Conservation (phyloP, 2,797 vertebrate species). For the Diceros bicornis region DNA sequence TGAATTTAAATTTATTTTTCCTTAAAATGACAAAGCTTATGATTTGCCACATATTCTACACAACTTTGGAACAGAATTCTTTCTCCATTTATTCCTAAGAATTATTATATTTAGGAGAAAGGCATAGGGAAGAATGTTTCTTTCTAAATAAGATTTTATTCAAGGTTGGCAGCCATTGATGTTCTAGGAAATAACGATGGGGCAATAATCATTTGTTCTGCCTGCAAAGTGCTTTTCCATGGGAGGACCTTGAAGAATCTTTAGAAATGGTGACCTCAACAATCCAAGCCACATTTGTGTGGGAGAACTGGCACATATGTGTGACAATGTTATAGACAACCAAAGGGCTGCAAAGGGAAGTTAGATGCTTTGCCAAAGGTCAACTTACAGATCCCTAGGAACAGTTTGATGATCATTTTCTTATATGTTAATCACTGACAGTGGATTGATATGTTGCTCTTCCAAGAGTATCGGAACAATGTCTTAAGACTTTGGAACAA, state of each 20-base stretch:
- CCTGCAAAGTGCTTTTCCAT: slow-evolving; percentile 22
- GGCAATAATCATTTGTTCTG: not conserved
- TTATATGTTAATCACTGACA: not conserved
- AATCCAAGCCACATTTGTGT: not conserved
- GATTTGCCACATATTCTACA: not conserved
- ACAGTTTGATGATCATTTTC: not conserved
- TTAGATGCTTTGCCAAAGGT: not conserved
- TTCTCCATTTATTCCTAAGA: slow-evolving; percentile 32
- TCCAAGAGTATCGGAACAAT: not conserved
- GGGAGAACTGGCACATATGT: not conserved
- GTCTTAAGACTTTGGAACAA: not conserved
- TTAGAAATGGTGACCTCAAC: slow-evolving; percentile 36
- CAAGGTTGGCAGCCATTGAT: slow-evolving; percentile 7
- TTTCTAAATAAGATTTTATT: slow-evolving; percentile 62
- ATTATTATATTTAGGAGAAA: slow-evolving; percentile 33
- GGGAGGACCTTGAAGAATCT: slow-evolving; percentile 30
- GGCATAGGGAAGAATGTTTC: not conserved
- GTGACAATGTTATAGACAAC: not conserved
- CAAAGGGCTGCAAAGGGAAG: not conserved
- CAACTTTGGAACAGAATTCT: slow-evolving; percentile 37
- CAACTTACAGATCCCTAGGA: not conserved
- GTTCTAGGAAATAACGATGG: not conserved
- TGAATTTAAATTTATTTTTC: slow-evolving; percentile 53
- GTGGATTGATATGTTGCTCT: not conserved
- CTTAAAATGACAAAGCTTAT: slow-evolving; percentile 49